These are phyloP conservation scores for Conus betulinus DNA, from an alignment of 1,140 invertebrate species.

Conservation along the genomic window DNA sequence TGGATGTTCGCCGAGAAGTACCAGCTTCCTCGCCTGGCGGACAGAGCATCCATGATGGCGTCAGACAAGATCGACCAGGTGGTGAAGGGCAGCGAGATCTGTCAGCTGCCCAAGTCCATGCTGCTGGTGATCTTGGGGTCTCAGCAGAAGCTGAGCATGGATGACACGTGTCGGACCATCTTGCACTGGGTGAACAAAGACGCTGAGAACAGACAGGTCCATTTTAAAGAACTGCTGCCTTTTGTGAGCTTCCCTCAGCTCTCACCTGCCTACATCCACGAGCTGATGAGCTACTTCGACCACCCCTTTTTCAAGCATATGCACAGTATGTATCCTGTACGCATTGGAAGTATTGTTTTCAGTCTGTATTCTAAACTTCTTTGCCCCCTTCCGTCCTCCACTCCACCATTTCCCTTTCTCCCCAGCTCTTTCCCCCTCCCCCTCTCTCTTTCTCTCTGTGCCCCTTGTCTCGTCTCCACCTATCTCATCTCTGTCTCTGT, in stretches of 20 bases:
- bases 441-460: no score
- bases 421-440: no score
- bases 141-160: slow-evolving; percentile 14
- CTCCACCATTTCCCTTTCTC: no score
- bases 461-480: no score
- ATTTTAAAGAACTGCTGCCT: not conserved
- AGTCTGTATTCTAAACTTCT: not conserved
- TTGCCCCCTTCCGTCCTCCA: not conserved
- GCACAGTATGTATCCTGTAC: not conserved
- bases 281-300: not conserved
- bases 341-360: not conserved
- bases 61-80: not conserved
- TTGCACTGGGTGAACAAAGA: slow-evolving; percentile 15
- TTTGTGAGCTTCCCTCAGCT: slow-evolving; percentile 19
- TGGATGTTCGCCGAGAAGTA: slow-evolving; percentile 18
- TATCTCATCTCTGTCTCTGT: no score
- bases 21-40: not conserved
- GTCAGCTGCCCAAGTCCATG: not conserved
- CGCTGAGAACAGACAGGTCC: not conserved
- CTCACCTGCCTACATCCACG: not conserved
- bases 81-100: not conserved
- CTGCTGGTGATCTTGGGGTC: not conserved
- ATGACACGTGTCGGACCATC: slow-evolving; percentile 6
- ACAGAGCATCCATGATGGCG: not conserved
- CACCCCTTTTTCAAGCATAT: slow-evolving; percentile 8